A percentile compares a stretch with the other conserved stretches of the same genome.
phyloP scores from a whole-genome alignment of 2,797 vertebrate species.

The Scleropages formosus region DNA sequence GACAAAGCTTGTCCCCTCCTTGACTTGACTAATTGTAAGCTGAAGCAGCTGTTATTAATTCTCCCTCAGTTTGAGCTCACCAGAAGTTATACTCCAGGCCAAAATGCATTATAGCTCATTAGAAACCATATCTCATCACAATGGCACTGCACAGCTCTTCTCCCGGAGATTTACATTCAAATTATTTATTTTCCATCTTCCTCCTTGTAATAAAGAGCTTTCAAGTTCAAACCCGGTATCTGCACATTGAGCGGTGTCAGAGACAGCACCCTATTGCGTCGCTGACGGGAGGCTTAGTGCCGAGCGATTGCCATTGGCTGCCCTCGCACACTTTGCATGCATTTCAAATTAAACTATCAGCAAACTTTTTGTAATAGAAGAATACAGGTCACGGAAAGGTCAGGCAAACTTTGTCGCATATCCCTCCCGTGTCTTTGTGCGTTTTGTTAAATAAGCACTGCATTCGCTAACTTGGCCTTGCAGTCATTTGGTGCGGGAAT shows the following conservation, averaged over 20 bases:
- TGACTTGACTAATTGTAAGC: too few species aligned
- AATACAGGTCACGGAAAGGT: conserved; percentile 49
- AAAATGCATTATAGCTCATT: too few species aligned
- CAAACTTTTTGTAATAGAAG: conserved; percentile 44
- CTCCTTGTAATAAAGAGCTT: conserved; percentile 48
- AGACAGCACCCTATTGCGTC: conserved; percentile 47
- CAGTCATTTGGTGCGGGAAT: not conserved
- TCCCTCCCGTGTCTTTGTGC: not conserved
- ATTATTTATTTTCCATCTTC: conserved; percentile 54
- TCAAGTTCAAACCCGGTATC: conserved; percentile 47
- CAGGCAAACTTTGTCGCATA: conserved; percentile 39
- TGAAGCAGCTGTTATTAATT: too few species aligned
- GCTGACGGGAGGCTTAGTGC: conserved; percentile 52
- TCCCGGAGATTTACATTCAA: conserved; percentile 41
- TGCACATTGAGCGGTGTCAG: conserved; percentile 39
- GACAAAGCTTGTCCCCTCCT: too few species aligned
- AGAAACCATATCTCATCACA: not conserved
- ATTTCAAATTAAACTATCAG: conserved; percentile 52
- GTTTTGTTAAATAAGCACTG: conserved; percentile 20
- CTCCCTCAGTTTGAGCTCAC: too few species aligned
- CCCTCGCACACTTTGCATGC: conserved; percentile 43
- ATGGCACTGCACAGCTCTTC: not conserved
- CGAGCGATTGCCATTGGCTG: conserved; percentile 50
- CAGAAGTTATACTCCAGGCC: too few species aligned
- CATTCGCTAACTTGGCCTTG: not conserved